Evolutionary conservation across 1,140 invertebrate genomes (phyloP).

Genomic region (Lethrus apterus): DNA sequence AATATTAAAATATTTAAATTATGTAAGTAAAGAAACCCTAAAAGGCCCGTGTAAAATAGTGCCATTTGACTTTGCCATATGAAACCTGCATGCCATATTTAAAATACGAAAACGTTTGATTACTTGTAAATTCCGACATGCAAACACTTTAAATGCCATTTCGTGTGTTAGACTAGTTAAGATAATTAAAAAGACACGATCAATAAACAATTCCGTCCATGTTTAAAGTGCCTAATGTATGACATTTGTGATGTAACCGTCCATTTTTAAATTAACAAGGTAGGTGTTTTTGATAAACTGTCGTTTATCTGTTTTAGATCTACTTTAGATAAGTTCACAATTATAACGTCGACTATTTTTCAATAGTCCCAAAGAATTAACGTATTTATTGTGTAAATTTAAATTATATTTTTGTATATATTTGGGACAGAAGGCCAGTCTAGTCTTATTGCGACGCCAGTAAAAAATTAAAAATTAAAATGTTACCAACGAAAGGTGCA

Average conservation of each 20-base stretch:
- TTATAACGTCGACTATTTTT: neutral
- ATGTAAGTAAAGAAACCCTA: neutral
- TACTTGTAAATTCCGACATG: too few species aligned
- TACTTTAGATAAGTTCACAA: too few species aligned
- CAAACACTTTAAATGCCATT: too few species aligned
- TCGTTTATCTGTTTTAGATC: too few species aligned
- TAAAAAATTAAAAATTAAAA: neutral
- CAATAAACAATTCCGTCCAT: constrained; percentile 8
- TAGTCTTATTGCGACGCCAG: constrained; percentile 16
- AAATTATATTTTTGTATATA: constrained; percentile 12
- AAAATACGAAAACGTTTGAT: too few species aligned
- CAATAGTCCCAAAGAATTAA: neutral
- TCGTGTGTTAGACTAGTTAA: constrained; percentile 10
- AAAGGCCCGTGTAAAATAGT: constrained; percentile 12
- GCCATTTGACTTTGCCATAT: constrained; percentile 12
- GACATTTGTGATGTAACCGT: constrained; percentile 9
- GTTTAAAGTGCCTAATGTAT: constrained; percentile 12
- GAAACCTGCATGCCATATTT: constrained; percentile 12
- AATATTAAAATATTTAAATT: too few species aligned
- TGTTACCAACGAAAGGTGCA: constrained; percentile 8
- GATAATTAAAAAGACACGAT: constrained; percentile 10
- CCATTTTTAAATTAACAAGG: constrained; percentile 9
- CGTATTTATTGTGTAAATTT: neutral
- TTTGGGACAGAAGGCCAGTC: constrained; percentile 19
- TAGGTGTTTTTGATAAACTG: constrained; percentile 2